Conservation (phyloP, 1,140 invertebrate species). For the Heliconius melpomene region DNA sequence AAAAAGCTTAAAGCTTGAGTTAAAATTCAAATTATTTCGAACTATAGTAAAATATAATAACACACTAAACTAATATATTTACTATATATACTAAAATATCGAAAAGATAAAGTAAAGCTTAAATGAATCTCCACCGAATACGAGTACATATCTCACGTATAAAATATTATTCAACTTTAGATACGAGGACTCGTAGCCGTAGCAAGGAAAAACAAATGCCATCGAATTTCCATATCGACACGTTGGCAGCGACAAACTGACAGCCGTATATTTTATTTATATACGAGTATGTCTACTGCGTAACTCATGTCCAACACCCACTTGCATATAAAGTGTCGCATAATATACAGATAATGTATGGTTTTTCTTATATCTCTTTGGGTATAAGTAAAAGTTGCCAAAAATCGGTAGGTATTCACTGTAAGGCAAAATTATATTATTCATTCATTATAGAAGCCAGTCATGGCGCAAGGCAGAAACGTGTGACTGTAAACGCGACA, state of each 20-base stretch:
- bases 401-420: neutral
- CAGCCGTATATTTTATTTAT: slow-evolving; percentile 17
- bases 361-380: neutral
- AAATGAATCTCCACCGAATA: neutral
- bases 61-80: neutral
- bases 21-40: too few species aligned
- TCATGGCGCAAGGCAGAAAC: too few species aligned
- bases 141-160: neutral
- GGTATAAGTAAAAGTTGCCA: neutral
- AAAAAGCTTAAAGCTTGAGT: too few species aligned
- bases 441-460: neutral
- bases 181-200: neutral
- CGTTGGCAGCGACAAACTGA: slow-evolving; percentile 29
- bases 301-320: slow-evolving; percentile 27
- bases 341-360: slow-evolving; percentile 19
- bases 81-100: neutral
- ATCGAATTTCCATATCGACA: slow-evolving; percentile 28
- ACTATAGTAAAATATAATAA: too few species aligned
- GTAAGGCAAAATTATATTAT: neutral
- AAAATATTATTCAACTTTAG: slow-evolving; percentile 16
- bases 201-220: slow-evolving; percentile 24
- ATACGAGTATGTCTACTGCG: slow-evolving; percentile 24
- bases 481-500: too few species aligned
- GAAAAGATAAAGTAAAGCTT: neutral
- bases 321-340: slow-evolving; percentile 31